phyloP scores from a whole-genome alignment of 2,113 vertebrate genomes.

The Catharus bicknelli region DNA sequence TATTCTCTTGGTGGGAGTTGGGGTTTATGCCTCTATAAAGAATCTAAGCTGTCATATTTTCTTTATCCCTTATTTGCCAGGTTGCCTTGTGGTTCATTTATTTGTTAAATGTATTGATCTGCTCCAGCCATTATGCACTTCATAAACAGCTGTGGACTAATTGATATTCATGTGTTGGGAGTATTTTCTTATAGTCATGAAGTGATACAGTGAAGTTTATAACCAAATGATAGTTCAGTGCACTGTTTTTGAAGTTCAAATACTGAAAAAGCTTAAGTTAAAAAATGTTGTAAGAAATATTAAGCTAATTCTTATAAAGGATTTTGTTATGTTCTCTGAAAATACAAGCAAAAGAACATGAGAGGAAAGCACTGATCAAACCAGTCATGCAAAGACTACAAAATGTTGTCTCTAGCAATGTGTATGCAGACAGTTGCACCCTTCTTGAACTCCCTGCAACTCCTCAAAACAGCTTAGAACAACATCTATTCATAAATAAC shows the following conservation, averaged over 20 bases:
- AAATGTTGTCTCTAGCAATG: not conserved
- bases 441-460: not conserved
- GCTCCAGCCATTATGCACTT: constrained; percentile 13
- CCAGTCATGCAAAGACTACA: not conserved
- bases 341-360: not conserved
- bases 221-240: not conserved
- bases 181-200: not conserved
- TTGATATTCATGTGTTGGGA: constrained; percentile 26
- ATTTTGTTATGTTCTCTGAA: not conserved
- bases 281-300: not conserved
- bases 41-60: constrained; percentile 32
- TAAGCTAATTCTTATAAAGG: not conserved
- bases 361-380: not conserved
- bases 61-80: constrained; percentile 39
- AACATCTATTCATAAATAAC: not conserved
- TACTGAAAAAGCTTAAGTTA: not conserved
- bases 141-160: constrained; percentile 30
- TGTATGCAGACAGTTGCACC: not conserved
- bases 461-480: not conserved
- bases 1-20: constrained; percentile 6
- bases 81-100: constrained; percentile 26
- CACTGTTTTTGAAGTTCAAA: not conserved
- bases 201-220: not conserved
- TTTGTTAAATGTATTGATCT: constrained; percentile 50
- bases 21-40: constrained; percentile 23